Base-by-base conservation (phyloP, 2,888 invertebrate species). In the Yponomeuta malinellus region DNA sequence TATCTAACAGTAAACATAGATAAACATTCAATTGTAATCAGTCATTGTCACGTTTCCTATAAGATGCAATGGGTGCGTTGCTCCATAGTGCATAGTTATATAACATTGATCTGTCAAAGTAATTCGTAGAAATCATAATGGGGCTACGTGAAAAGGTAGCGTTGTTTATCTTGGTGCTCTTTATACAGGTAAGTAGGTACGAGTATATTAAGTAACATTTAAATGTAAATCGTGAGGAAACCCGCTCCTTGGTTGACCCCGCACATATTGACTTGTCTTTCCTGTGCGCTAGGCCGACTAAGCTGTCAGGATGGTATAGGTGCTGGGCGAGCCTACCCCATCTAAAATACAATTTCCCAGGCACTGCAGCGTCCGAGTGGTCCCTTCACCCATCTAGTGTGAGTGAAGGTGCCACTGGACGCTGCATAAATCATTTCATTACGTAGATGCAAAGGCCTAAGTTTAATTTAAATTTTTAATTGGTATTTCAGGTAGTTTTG, bases 131-230 rank as follows among this genome's bases (percentile, higher is more conserved):
- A 15, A 71, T 72, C 76, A 81, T 73, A 74, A 88, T 88, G 88
- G 81, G 81, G 67, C 76, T 82, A 71, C 80, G 81, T 66, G 81
- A 82, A 75, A 85, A 83, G 75, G 81, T 83, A 77, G 76, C 81
- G 69, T 75, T 84, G 74, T 59, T 78, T 70, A 72, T 82, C 48
- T 70, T 80, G 71, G 74, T 74, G 69, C 71, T 79, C 71, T 66
- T 78, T 59, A 63, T 76, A 29, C 82, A 83, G 86, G 88, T 88
- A 78, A 80, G 79, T 67, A 59, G 52, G 5, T 59, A 43, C 12
- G 15, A 10, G 71, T 43, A 8, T 43, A 48, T 48, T 68, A 6
- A 15, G 68, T 71, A 59, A 29, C 4, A n/a, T 59, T 67, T 64
- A 37, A 66, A 63, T 48, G 66, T 8, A 8, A 43, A 43, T 43